Conservation (phyloP, 1,140 invertebrate species). For the Drosophila mojavensis region DNA sequence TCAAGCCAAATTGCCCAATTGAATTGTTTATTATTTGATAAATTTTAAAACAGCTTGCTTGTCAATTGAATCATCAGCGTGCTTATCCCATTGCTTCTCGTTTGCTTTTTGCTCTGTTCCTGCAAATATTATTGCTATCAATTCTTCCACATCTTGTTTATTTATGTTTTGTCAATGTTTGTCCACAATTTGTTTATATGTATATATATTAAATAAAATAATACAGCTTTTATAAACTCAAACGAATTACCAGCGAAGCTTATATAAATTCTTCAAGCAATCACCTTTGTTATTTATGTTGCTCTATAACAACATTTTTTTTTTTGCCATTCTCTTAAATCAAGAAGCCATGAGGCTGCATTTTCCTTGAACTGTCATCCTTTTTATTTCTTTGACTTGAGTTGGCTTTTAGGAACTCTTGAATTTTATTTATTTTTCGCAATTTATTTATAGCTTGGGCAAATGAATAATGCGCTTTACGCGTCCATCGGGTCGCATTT, state of each 20-base stretch:
- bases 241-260: no score
- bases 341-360: constrained; percentile 17
- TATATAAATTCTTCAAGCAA: neutral
- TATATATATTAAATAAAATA: no score
- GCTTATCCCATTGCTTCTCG: neutral
- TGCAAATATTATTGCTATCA: no score
- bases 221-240: no score
- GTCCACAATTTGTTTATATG: neutral
- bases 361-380: constrained; percentile 16
- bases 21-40: constrained; percentile 13
- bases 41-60: constrained; percentile 7
- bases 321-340: neutral
- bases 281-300: neutral
- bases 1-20: constrained; percentile 49
- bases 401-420: neutral
- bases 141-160: neutral
- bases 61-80: neutral
- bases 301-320: neutral
- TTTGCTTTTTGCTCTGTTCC: neutral
- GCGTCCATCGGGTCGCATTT: constrained; percentile 59
- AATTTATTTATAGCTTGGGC: constrained; percentile 19
- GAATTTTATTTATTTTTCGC: no score
- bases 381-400: neutral
- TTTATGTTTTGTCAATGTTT: neutral
- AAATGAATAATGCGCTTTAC: constrained; percentile 51